Evolutionary conservation across 2,113 vertebrate species (phyloP).

Genomic region (Cervus canadensis): DNA sequence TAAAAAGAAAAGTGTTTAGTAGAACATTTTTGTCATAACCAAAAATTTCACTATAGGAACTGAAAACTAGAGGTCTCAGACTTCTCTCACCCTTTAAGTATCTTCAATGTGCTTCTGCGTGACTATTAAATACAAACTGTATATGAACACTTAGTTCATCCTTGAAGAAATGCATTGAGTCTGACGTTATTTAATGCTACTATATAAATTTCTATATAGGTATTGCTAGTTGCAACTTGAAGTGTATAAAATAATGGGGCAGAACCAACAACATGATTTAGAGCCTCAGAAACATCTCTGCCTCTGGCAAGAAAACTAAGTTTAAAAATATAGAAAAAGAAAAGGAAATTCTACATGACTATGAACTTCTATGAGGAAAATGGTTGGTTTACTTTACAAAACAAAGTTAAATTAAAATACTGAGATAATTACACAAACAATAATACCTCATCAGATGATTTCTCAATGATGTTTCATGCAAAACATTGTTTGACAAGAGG

Average conservation of each 20-base stretch:
- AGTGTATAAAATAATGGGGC: conserved; percentile 66
- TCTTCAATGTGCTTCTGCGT: conserved; percentile 51
- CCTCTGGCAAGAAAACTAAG: conserved; percentile 50
- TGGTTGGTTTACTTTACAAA: conserved; percentile 18
- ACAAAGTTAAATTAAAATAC: conserved; percentile 57
- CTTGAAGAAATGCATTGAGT: conserved; percentile 70
- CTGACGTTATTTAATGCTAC: conserved; percentile 66
- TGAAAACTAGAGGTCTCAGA: conserved; percentile 1
- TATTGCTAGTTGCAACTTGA: conserved; percentile 67
- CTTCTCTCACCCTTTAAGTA: background rate
- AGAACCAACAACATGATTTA: conserved; percentile 74
- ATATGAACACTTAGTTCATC: conserved; percentile 60
- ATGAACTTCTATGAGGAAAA: background rate
- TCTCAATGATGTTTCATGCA: conserved; percentile 61
- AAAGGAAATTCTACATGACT: background rate
- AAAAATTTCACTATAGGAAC: conserved; percentile 42
- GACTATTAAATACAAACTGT: conserved; percentile 58
- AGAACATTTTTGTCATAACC: conserved; percentile 57
- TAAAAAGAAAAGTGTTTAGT: conserved; percentile 66
- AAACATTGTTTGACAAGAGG: conserved; percentile 61
- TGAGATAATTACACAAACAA: conserved; percentile 29
- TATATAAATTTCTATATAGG: conserved; percentile 69
- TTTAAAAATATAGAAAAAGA: conserved; percentile 17
- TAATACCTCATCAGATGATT: conserved; percentile 38
- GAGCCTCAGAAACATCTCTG: conserved; percentile 39